These are phyloP conservation scores for Guaruba guarouba DNA, from an alignment of 2,113 vertebrate species.

Conservation along the genomic window DNA sequence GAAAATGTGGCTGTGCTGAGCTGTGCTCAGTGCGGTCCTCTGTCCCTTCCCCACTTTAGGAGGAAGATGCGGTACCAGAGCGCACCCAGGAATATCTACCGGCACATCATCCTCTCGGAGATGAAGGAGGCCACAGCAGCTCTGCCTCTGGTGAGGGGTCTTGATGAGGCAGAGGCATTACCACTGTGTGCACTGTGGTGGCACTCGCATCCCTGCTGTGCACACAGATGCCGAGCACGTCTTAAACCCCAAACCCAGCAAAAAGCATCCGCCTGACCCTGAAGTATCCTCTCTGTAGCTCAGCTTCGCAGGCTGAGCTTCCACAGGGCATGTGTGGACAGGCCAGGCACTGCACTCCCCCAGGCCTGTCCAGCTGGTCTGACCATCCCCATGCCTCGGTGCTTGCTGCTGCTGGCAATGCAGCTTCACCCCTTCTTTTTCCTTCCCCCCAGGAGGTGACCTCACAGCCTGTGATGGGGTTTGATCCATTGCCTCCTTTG, in stretches of 20 bases:
- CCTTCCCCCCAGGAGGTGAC: slow-evolving; percentile 86
- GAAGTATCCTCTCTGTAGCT: rapidly evolving
- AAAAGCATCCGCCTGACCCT: rapidly evolving
- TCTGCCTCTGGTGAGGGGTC: slow-evolving; percentile 86
- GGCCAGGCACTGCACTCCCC: not conserved
- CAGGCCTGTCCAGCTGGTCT: not conserved
- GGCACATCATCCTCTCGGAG: slow-evolving; percentile 93
- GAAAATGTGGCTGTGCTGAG: not conserved
- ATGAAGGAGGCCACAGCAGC: slow-evolving; percentile 90
- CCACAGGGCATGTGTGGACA: not conserved
- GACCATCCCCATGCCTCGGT: rapidly evolving
- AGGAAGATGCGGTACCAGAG: slow-evolving; percentile 91
- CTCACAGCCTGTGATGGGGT: slow-evolving; percentile 91
- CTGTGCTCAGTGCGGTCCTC: not conserved
- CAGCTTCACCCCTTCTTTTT: not conserved
- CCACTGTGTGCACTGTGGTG: not conserved
- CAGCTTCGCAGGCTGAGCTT: not conserved
- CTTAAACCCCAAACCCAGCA: not conserved
- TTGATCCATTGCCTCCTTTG: slow-evolving; percentile 91
- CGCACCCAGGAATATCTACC: slow-evolving; percentile 91
- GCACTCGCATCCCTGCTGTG: not conserved
- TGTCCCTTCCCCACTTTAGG: slow-evolving; percentile 52
- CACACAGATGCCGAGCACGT: rapidly evolving
- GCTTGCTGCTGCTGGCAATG: not conserved
- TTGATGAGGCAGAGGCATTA: rapidly evolving